Conservation (phyloP, 1,140 invertebrate species). For the Zaprionus kolodkinae region DNA sequence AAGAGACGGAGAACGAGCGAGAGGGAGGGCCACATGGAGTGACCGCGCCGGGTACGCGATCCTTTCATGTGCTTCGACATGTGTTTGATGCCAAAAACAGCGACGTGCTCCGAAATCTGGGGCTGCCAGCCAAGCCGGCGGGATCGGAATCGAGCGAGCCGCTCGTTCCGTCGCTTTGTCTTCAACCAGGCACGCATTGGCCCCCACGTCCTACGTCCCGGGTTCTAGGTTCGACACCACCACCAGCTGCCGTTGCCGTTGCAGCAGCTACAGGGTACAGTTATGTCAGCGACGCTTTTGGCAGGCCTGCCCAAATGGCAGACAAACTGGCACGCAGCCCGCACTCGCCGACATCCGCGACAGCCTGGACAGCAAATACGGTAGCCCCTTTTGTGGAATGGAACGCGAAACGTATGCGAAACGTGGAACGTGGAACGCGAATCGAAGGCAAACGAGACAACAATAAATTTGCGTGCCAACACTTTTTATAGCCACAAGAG, state of each 20-base stretch:
- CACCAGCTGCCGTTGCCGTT: conserved; percentile 9
- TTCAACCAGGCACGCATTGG: background rate
- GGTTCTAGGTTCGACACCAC: conserved; percentile 3
- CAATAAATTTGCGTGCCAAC: conserved; percentile 81
- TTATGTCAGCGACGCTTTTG: conserved; percentile 80
- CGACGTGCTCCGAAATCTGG: conserved; percentile 74
- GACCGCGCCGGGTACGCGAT: conserved; percentile 38
- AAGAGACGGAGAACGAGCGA: conserved; percentile 5
- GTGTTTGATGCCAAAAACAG: conserved; percentile 80
- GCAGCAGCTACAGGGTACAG: conserved; percentile 63
- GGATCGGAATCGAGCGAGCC: conserved; percentile 10
- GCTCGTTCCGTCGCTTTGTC: conserved; percentile 12
- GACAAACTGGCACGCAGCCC: conserved; percentile 74
- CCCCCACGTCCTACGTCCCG: background rate
- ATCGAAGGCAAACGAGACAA: conserved; percentile 60
- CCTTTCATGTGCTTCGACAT: conserved; percentile 80
- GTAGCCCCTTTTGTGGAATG: conserved; percentile 76
- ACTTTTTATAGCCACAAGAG: conserved; percentile 46
- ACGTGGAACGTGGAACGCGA: conserved; percentile 23
- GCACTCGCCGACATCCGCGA: conserved; percentile 55
- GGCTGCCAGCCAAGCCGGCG: conserved; percentile 43
- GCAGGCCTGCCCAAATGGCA: conserved; percentile 74
- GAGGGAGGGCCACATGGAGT: conserved; percentile 10
- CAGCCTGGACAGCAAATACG: conserved; percentile 64
- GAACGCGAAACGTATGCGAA: conserved; percentile 57